These are phyloP conservation scores for Lasioglossum zephyrum DNA, from an alignment of 2,888 invertebrate genomes.

Conservation along the genomic window DNA sequence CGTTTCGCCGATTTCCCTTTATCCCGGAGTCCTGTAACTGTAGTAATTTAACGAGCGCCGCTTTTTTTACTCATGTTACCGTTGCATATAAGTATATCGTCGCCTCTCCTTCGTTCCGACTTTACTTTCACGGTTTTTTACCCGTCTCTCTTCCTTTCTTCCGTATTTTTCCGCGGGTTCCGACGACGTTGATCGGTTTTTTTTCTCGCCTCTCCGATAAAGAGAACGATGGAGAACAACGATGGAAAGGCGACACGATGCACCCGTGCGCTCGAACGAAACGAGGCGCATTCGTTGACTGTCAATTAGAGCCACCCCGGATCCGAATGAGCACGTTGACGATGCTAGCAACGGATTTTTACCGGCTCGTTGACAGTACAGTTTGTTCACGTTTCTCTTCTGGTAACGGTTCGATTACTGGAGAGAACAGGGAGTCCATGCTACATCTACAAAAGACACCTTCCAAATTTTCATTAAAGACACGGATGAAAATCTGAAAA, in stretches of 20 bases:
- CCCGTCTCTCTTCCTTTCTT: background rate
- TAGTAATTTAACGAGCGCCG: conserved; percentile 78
- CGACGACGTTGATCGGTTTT: conserved; percentile 26
- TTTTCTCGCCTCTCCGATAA: conserved; percentile 19
- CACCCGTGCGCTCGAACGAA: conserved; percentile 24
- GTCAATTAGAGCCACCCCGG: conserved; percentile 62
- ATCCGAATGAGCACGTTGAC: conserved; percentile 45
- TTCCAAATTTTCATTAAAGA: too few species aligned
- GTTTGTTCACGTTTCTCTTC: background rate
- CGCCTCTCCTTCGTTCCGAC: conserved; percentile 24
- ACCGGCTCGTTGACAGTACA: background rate
- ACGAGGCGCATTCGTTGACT: conserved; percentile 39
- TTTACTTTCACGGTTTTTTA: conserved; percentile 30
- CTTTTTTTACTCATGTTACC: conserved; percentile 66
- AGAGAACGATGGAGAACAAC: conserved; percentile 31
- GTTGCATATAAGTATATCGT: conserved; percentile 33
- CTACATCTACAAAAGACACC: too few species aligned
- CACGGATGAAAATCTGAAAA: too few species aligned
- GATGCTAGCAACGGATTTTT: background rate
- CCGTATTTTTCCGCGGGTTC: conserved; percentile 13
- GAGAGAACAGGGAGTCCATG: background rate
- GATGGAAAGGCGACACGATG: conserved; percentile 35
- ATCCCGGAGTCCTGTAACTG: conserved; percentile 74
- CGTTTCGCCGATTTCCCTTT: conserved; percentile 56
- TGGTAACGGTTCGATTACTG: background rate